phyloP scores from a whole-genome alignment of 1,140 invertebrate genomes.

The Pygmarrhopalites habei region DNA sequence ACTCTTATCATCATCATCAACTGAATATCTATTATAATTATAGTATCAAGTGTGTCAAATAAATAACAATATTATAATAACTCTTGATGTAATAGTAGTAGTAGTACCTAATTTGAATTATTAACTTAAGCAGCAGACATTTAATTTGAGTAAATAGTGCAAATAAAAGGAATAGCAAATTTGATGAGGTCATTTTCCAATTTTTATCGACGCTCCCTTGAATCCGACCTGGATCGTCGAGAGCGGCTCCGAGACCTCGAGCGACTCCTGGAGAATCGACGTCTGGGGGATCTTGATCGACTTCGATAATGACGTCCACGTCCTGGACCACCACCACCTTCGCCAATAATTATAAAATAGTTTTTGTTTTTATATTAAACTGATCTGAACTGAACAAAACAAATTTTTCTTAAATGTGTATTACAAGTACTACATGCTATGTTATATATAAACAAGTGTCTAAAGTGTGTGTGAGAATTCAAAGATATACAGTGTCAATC shows the following conservation, averaged over 20 bases:
- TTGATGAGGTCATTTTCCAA: neutral
- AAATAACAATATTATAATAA: slow-evolving; percentile 2
- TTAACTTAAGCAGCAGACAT: no score
- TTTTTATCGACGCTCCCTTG: slow-evolving; percentile 26
- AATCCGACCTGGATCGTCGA: slow-evolving; percentile 28
- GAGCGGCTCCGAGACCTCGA: slow-evolving; percentile 24
- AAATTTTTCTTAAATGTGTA: no score
- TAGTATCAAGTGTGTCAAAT: slow-evolving; percentile 6
- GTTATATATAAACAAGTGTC: no score
- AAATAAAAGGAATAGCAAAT: slow-evolving; percentile 9
- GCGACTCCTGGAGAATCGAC: slow-evolving; percentile 32
- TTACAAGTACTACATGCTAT: no score
- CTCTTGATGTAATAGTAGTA: no score
- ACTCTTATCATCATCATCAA: no score
- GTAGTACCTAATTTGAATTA: no score
- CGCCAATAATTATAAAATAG: no score
- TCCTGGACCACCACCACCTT: slow-evolving; percentile 46
- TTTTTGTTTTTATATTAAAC: no score
- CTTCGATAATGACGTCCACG: slow-evolving; percentile 11
- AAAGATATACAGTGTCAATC: no score
- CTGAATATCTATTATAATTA: neutral
- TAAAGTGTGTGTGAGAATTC: no score
- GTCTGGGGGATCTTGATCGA: slow-evolving; percentile 26
- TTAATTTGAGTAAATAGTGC: slow-evolving; percentile 6
- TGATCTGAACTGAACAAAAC: no score